Percentiles rank a stretch among this genome's conserved stretches.
phyloP scores from a whole-genome alignment of 2,113 vertebrate genomes.

The Tetraodon nigroviridis region DNA sequence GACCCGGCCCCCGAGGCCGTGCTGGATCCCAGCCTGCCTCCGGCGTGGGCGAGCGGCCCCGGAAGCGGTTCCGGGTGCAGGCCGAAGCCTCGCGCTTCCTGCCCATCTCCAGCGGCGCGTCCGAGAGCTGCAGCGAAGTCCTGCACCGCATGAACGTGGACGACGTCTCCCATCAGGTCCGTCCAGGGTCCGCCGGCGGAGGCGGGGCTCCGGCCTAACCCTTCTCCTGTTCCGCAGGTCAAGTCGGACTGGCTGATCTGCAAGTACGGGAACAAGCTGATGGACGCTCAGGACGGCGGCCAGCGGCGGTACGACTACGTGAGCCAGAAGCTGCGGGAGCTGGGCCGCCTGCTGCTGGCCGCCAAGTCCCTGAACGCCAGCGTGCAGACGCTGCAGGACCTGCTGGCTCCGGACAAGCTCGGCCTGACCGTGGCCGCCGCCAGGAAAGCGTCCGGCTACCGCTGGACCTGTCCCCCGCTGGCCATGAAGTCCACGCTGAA shows the following conservation, averaged over 20 bases:
- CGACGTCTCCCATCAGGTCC: conserved; percentile 51
- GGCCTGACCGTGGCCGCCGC: conserved; percentile 35
- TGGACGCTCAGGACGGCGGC: conserved; percentile 40
- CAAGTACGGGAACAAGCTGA: conserved; percentile 54
- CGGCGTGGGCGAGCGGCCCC: conserved; percentile 6
- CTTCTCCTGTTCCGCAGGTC: conserved; percentile 25
- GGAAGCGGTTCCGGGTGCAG: conserved; percentile 49
- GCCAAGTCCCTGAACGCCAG: conserved; percentile 43
- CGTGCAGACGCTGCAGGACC: conserved; percentile 40
- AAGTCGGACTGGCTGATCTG: conserved; percentile 63
- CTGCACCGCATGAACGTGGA: conserved; percentile 62
- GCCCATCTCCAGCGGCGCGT: conserved; percentile 45
- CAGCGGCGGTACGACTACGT: conserved; percentile 50
- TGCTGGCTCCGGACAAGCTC: conserved; percentile 37
- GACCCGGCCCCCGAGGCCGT: conserved; percentile 2
- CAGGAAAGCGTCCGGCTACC: conserved; percentile 30
- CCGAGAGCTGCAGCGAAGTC: conserved; percentile 56
- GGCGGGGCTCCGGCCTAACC: no score
- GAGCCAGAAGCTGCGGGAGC: conserved; percentile 56
- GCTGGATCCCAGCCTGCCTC: conserved; percentile 11
- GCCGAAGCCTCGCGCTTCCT: conserved; percentile 55
- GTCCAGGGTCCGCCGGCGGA: no score
- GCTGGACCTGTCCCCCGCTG: conserved; percentile 42
- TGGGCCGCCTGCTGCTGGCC: conserved; percentile 42
- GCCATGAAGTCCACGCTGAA: conserved; percentile 40